phyloP scores from a whole-genome alignment of 2,888 invertebrate genomes.

The Spodoptera littoralis region DNA sequence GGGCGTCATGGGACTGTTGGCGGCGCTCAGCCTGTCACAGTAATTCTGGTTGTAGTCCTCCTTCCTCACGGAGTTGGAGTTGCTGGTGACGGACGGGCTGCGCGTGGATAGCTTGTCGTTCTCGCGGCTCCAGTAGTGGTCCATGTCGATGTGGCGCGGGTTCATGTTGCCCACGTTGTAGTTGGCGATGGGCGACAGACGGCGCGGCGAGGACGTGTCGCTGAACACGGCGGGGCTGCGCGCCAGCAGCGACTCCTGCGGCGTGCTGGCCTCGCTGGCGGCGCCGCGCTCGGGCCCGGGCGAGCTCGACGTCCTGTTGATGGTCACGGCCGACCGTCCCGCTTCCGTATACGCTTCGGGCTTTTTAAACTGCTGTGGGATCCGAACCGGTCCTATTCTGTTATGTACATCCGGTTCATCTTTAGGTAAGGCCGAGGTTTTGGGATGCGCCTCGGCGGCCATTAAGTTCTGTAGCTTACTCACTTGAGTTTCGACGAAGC shows the following conservation, averaged over 20 bases:
- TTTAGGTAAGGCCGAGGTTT: conserved; percentile 65
- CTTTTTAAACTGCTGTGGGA: conserved; percentile 76
- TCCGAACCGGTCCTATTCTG: conserved; percentile 75
- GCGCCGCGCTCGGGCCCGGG: conserved; percentile 69
- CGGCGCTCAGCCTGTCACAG: conserved; percentile 77
- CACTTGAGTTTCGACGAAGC: conserved; percentile 85
- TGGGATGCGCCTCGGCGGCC: conserved; percentile 77
- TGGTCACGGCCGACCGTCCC: conserved; percentile 69
- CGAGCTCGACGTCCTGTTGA: conserved; percentile 77
- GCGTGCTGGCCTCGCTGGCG: conserved; percentile 73
- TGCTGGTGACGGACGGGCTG: conserved; percentile 75
- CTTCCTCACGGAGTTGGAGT: conserved; percentile 74
- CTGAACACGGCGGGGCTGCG: conserved; percentile 83
- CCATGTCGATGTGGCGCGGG: conserved; percentile 84
- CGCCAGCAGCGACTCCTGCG: conserved; percentile 76
- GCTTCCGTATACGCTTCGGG: conserved; percentile 66
- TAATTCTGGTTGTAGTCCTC: conserved; percentile 84
- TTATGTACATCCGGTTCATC: conserved; percentile 74
- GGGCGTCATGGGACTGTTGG: conserved; percentile 77
- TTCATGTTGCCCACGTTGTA: conserved; percentile 88
- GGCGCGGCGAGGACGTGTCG: conserved; percentile 80
- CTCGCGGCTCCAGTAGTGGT: conserved; percentile 79
- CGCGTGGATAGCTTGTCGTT: conserved; percentile 76
- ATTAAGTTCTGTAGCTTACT: conserved; percentile 81
- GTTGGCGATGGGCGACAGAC: conserved; percentile 83